phyloP scores from a whole-genome alignment of 2,888 invertebrate genomes.

The Oligia fasciuncula region DNA sequence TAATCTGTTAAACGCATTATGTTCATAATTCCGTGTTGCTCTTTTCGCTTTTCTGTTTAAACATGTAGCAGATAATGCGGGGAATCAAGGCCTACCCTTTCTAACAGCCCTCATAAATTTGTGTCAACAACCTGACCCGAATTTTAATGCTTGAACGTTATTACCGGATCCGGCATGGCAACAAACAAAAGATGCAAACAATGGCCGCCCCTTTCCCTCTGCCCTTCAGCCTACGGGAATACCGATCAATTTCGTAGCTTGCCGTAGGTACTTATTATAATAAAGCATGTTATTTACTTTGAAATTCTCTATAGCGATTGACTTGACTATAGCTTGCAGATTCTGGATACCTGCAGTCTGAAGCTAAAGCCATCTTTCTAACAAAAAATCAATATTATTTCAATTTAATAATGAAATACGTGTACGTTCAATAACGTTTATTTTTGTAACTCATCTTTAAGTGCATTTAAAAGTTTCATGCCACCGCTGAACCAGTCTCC shows the following conservation, averaged over 20 bases:
- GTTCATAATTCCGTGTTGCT: conserved; percentile 25
- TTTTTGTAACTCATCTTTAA: neutral
- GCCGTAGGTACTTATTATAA: conserved; percentile 57
- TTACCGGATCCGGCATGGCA: conserved; percentile 81
- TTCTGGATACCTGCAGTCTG: neutral
- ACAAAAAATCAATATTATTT: neutral
- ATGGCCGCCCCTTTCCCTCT: conserved; percentile 73
- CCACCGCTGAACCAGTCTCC: neutral
- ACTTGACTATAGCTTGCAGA: neutral
- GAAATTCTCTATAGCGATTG: neutral
- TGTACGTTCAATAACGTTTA: neutral
- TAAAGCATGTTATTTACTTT: conserved; percentile 43
- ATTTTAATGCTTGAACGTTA: conserved; percentile 86
- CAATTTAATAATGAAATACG: no score
- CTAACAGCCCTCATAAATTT: conserved; percentile 85
- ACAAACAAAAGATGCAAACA: conserved; percentile 85
- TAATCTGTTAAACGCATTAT: conserved; percentile 9
- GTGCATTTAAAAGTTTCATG: neutral
- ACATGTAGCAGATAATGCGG: conserved; percentile 72
- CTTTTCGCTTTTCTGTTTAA: conserved; percentile 49
- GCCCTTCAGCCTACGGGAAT: conserved; percentile 66
- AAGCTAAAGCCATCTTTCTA: neutral
- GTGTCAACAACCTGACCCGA: conserved; percentile 87
- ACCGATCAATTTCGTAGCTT: conserved; percentile 65
- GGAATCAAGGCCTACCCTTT: conserved; percentile 79